A percentile compares a stretch with the other conserved stretches of the same genome.
Evolutionary conservation across 1,140 invertebrate genomes (phyloP).

Genomic region (Danaus melanippus): DNA sequence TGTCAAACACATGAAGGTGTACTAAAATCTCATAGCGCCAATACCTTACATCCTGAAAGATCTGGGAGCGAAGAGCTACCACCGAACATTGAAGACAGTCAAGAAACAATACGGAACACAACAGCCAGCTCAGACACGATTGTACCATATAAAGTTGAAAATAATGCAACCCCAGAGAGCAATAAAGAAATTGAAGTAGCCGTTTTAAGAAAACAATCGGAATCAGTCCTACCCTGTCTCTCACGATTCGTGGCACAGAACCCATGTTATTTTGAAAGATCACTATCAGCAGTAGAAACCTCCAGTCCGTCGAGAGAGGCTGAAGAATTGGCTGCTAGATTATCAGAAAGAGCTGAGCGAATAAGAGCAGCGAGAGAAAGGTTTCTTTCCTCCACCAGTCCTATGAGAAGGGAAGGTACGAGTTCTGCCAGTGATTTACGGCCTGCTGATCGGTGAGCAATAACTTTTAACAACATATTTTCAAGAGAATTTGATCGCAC

Average conservation of each 20-base stretch:
- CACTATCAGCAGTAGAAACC: conserved; percentile 42
- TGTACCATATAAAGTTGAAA: conserved; percentile 33
- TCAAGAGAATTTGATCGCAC: too few species aligned
- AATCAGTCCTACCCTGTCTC: conserved; percentile 37
- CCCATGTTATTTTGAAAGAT: conserved; percentile 44
- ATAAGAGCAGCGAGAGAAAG: conserved; percentile 77
- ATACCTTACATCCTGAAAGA: conserved; percentile 48
- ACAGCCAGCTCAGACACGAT: conserved; percentile 55
- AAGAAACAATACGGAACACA: conserved; percentile 35
- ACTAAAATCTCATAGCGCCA: conserved; percentile 60
- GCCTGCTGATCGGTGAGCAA: conserved; percentile 52
- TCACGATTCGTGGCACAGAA: conserved; percentile 38
- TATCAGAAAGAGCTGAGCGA: conserved; percentile 70
- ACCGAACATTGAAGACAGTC: conserved; percentile 32
- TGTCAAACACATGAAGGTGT: conserved; percentile 41
- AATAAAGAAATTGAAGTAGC: conserved; percentile 14
- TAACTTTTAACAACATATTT: neutral
- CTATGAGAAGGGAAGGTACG: conserved; percentile 52
- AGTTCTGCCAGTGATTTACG: conserved; percentile 61
- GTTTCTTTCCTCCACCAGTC: conserved; percentile 67
- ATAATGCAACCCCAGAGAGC: conserved; percentile 16
- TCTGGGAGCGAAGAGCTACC: conserved; percentile 14
- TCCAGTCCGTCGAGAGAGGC: conserved; percentile 19
- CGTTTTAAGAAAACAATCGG: conserved; percentile 48
- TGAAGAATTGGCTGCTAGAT: conserved; percentile 22